Base-by-base conservation (phyloP, 23 tunicate species). In the Styela plicata region DNA sequence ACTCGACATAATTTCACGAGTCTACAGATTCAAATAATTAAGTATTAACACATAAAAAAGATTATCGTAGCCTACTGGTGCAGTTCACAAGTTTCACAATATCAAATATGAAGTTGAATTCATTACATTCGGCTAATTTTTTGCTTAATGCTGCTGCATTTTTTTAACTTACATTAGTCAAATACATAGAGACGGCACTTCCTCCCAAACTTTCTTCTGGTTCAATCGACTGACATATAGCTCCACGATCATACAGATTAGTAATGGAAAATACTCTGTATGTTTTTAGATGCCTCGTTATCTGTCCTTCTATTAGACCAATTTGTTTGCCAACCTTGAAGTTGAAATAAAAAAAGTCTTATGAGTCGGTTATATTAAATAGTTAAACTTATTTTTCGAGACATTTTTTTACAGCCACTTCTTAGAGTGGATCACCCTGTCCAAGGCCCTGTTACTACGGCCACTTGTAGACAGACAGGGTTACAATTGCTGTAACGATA, bases 271-370 rank as follows among this genome's bases (percentile, higher is more conserved):
- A 83, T 30, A 78, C 84, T 26, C 66, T 74, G 31, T 36, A 74
- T 1, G 57, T 74, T 24, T 83, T 69, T 18, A 88, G 52, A 17
- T 44, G 23, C 20, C 65, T 78, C 80, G 80, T 88, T 53, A 83
- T 84, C 62, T 88, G 84, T 61, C 87, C 93, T 17, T 83, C 64
- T 26, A 83, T 18, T 7, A 31, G 52, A 2, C 86, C 93, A 67
- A 83, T 84, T 23, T 62, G 73, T 27, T 69, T 67, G 3, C 93
- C 87, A 10, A 83, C 63, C 93, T 88, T n/a, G n/a, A n/a, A n/a
- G n/a, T n/a, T n/a, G n/a, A n/a, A n/a, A n/a, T n/a, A n/a, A n/a
- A n/a, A n/a, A n/a, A n/a, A n/a, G n/a, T n/a, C n/a, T n/a, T n/a
- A n/a, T n/a, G n/a, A n/a, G n/a, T n/a, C n/a, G n/a, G n/a, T n/a